These are phyloP conservation scores for Anguilla obscura DNA, from an alignment of 2,797 vertebrate species.

Conservation along the genomic window DNA sequence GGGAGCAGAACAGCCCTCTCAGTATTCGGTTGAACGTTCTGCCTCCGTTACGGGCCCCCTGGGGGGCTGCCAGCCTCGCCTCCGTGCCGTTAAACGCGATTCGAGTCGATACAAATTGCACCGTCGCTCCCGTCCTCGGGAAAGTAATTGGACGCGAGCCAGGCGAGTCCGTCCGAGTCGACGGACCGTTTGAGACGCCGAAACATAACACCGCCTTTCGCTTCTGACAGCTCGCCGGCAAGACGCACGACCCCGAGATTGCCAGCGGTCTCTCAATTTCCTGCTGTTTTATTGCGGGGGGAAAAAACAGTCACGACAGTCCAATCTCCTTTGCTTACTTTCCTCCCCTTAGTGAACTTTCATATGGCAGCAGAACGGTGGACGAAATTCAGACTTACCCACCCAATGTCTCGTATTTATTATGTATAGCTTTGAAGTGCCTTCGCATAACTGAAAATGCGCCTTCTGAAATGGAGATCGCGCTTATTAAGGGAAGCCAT, in stretches of 20 bases:
- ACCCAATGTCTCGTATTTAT: neutral
- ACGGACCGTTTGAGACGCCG: slow-evolving; percentile 39
- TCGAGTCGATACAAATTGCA: slow-evolving; percentile 53
- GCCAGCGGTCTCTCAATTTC: neutral
- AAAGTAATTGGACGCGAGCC: slow-evolving; percentile 40
- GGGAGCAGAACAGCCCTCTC: neutral
- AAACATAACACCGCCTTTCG: slow-evolving; percentile 20
- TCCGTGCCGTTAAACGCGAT: slow-evolving; percentile 48
- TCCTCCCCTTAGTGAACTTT: neutral
- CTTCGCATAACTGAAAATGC: neutral
- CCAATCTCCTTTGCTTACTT: neutral
- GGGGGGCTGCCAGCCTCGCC: neutral
- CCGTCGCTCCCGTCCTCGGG: slow-evolving; percentile 46
- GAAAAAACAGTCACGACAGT: neutral
- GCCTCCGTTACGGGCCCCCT: neutral
- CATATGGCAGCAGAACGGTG: neutral
- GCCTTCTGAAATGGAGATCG: neutral
- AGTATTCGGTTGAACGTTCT: neutral
- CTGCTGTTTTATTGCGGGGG: too few relatives aligned
- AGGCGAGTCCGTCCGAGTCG: slow-evolving; percentile 17
- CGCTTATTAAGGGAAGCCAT: neutral
- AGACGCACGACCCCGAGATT: neutral
- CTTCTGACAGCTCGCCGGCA: slow-evolving; percentile 25
- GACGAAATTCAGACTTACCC: neutral
- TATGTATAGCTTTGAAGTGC: neutral